Percentiles rank a stretch among this genome's conserved stretches.
These are phyloP conservation scores for Phoenicopterus ruber DNA, from an alignment of 2,113 vertebrate species.

Conservation along the genomic window DNA sequence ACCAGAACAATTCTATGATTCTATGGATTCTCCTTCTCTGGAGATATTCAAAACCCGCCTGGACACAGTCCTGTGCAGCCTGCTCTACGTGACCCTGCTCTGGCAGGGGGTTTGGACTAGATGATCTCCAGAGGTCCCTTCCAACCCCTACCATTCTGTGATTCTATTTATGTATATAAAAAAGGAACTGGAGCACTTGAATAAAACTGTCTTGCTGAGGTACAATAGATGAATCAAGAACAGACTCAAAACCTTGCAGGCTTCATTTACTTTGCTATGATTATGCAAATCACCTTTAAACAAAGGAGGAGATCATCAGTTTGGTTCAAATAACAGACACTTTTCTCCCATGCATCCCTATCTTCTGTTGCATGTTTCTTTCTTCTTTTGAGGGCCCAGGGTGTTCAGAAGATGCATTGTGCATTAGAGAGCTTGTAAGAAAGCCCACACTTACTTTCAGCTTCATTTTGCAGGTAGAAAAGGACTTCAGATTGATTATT, in stretches of 20 bases:
- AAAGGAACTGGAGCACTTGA: neutral
- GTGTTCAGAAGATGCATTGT: neutral
- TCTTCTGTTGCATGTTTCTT: neutral
- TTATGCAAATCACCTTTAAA: neutral
- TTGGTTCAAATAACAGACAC: neutral
- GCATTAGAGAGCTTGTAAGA: neutral
- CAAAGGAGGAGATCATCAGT: neutral
- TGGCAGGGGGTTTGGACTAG: too few species aligned
- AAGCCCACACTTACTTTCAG: neutral
- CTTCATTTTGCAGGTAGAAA: slow-evolving; percentile 1
- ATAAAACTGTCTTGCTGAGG: neutral
- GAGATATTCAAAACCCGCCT: too few species aligned
- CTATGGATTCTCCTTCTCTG: too few species aligned
- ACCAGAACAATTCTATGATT: too few species aligned
- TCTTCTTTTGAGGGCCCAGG: neutral
- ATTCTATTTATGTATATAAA: neutral
- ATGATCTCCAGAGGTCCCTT: too few species aligned
- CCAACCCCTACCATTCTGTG: too few species aligned
- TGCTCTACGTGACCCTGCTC: too few species aligned
- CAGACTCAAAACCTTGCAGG: neutral
- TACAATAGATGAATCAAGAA: neutral
- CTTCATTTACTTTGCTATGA: neutral
- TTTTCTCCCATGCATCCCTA: neutral
- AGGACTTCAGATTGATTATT: neutral
- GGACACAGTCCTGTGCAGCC: too few species aligned